Evolutionary conservation across 2,797 vertebrate species (phyloP), one percentile per base, ranked within the genome.

Genomic region (Adrianichthys oophorus): DNA sequence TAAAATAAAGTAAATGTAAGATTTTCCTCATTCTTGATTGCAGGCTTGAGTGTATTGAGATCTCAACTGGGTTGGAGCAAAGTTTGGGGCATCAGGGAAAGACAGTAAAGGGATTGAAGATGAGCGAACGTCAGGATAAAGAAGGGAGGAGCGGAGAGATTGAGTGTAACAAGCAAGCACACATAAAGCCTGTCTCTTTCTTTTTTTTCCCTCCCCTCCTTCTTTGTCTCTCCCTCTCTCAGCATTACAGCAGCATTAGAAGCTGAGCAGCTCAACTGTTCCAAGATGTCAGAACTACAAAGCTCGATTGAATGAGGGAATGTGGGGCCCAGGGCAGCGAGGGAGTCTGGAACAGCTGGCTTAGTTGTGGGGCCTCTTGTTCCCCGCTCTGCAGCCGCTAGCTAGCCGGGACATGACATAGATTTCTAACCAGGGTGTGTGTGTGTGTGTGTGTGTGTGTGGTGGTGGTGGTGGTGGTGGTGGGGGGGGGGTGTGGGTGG

Each of bases 271-370:
- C 87, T 86, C 86, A 89, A 88, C 88, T 90, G 84, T 90, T 90
- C 87, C 88, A 87, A 90, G 83, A 90, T 90, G 88, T 91, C 90
- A 91, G 86, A 91, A 91, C 88, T 88, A 90, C 88, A 91, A 91
- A 90, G 88, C 84, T 85, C 85, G 80, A 84, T 89, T 91, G 74
- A 89, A 87, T 85, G 82, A 87, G 87, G 87, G 87, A 89, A 88
- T 90, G 86, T 87, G 87, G 80, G 88, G 85, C 83, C 86, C 84
- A 85, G 82, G 80, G 86, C 78, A 65, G 85, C 75, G 43, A 89
- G 85, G 81, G 87, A 87, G 85, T 84, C 83, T 87, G 84, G 79
- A 91, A 91, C 91, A 92, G 90, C 90, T 91, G 90, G 85, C 76
- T 85, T 72, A 73, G 82, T 83, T 75, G 82, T 86, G 86, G 86